Evolutionary conservation across 2,113 vertebrate species (phyloP).

Genomic region (Peromyscus maniculatus): DNA sequence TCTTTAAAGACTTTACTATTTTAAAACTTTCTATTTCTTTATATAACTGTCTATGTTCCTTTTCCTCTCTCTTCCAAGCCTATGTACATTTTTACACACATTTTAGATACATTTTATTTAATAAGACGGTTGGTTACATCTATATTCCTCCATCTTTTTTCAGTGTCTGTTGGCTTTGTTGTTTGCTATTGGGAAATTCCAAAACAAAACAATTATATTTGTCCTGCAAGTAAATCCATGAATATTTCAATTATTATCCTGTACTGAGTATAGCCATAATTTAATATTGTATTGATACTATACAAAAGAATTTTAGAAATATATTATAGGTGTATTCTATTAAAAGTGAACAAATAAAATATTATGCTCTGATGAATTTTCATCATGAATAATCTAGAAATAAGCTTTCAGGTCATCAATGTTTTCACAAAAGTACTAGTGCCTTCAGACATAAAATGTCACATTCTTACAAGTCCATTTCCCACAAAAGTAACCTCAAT

Average conservation of each 20-base stretch:
- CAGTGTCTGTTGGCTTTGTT: neutral
- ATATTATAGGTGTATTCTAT: neutral
- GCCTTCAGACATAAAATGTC: fast-evolving
- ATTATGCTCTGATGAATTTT: neutral
- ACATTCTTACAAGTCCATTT: fast-evolving
- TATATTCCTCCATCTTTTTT: neutral
- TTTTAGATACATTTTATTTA: too few relatives aligned
- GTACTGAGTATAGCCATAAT: neutral
- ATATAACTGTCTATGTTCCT: too few relatives aligned
- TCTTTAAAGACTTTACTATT: too few relatives aligned
- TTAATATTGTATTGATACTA: neutral
- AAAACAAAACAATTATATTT: neutral
- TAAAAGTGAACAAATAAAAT: neutral
- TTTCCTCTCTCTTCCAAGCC: too few relatives aligned
- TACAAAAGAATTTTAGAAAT: neutral
- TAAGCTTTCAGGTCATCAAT: neutral
- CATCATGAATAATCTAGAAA: neutral
- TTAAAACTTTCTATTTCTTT: too few relatives aligned
- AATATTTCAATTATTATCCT: neutral
- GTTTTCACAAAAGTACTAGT: too few relatives aligned
- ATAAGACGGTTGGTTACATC: too few relatives aligned
- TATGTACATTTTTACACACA: too few relatives aligned
- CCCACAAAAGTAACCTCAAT: neutral
- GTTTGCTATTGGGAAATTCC: neutral
- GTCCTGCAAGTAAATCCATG: neutral